Conservation (phyloP, 92 coral and sea anemone species). For the Virgularia gustaviana region DNA sequence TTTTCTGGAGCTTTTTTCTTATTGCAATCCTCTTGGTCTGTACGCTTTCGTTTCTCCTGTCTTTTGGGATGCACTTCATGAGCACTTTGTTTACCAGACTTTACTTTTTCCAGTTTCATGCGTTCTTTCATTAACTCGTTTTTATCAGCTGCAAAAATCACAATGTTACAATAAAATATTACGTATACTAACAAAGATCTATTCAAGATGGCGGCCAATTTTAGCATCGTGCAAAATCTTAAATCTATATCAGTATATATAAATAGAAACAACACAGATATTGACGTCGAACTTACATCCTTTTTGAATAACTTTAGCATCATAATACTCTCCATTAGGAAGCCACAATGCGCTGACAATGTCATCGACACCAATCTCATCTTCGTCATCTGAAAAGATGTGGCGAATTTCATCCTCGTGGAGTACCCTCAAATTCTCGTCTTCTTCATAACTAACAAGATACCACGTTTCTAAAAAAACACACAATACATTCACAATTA, state of each 20-base stretch:
- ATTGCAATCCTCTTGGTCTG: background rate
- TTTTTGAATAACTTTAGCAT: slow-evolving; percentile 41
- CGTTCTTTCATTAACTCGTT: slow-evolving; percentile 44
- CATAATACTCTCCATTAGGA: slow-evolving; percentile 43
- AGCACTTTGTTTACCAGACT: background rate
- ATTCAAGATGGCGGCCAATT: background rate
- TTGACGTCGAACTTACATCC: slow-evolving; percentile 26
- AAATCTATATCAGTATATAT: background rate
- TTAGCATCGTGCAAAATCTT: background rate
- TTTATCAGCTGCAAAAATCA: slow-evolving; percentile 41
- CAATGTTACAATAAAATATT: background rate
- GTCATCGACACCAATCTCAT: slow-evolving; percentile 40
- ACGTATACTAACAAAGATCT: background rate
- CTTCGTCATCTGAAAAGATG: slow-evolving; percentile 36
- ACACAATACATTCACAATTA: too few relatives aligned
- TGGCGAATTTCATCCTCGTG: slow-evolving; percentile 30
- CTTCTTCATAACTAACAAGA: slow-evolving; percentile 50
- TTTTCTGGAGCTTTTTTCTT: slow-evolving; percentile 23
- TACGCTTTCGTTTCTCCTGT: slow-evolving; percentile 26
- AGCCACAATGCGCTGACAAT: slow-evolving; percentile 52
- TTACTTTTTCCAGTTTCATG: slow-evolving; percentile 30
- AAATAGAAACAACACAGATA: slow-evolving; percentile 1
- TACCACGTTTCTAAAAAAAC: slow-evolving; percentile 50
- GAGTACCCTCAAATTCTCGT: slow-evolving; percentile 28
- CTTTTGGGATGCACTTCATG: background rate